phyloP scores from a whole-genome alignment of 2,797 vertebrate species.

The Mallotus villosus region DNA sequence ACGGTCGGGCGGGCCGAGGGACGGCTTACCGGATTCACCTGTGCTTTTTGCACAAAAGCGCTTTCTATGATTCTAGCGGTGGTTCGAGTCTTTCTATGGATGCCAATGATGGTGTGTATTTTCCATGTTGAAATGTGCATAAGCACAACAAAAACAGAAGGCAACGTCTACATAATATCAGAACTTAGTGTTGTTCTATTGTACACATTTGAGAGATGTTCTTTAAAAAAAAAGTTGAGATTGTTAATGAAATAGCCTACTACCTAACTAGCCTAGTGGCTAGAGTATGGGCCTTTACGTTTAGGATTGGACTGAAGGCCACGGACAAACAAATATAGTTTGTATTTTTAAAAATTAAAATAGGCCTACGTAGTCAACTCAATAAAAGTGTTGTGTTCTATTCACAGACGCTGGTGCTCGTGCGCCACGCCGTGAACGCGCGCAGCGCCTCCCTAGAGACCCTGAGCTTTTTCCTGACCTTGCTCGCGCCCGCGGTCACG shows the following conservation, averaged over 20 bases:
- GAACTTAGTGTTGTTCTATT: background rate
- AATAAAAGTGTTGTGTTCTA: background rate
- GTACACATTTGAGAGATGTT: background rate
- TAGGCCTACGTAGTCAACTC: background rate
- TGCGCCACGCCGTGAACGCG: constrained; percentile 78
- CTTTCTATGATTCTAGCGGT: constrained; percentile 90
- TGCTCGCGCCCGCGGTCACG: constrained; percentile 86
- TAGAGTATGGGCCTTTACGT: no score
- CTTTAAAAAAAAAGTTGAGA: background rate
- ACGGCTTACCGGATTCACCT: constrained; percentile 55
- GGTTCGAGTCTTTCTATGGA: constrained; percentile 88
- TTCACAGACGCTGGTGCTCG: constrained; percentile 86
- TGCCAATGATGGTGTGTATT: constrained; percentile 93
- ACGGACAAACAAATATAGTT: no score
- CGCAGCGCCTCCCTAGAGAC: constrained; percentile 83
- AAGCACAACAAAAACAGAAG: background rate
- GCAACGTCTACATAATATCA: background rate
- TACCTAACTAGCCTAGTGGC: no score
- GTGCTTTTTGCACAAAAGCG: constrained; percentile 89
- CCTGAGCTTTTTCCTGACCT: constrained; percentile 88
- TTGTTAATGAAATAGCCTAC: no score
- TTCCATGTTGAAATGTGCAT: background rate
- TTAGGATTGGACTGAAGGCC: no score
- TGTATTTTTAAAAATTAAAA: background rate
- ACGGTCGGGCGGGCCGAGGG: constrained; percentile 43